A percentile compares a stretch with the other conserved stretches of the same genome.
These are phyloP conservation scores for Festucalex cinctus DNA, from an alignment of 2,113 vertebrate genomes.

Conservation along the genomic window DNA sequence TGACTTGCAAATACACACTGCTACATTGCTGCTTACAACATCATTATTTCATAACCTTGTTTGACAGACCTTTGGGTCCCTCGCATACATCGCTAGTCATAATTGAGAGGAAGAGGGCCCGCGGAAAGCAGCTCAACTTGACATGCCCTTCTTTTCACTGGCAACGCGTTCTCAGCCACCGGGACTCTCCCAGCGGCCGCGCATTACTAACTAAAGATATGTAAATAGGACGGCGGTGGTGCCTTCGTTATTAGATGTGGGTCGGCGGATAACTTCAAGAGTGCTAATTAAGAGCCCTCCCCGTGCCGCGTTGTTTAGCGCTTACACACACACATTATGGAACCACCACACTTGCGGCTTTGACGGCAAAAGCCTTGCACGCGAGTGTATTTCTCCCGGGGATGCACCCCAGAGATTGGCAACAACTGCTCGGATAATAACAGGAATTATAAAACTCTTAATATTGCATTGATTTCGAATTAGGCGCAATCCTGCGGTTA, in stretches of 20 bases:
- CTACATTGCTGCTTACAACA: constrained; percentile 17
- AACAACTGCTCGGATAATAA: constrained; percentile 23
- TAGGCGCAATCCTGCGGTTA: constrained; percentile 13
- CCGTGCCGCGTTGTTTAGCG: constrained; percentile 43
- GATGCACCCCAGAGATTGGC: constrained; percentile 8
- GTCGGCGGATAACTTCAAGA: constrained; percentile 66
- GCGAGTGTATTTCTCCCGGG: constrained; percentile 23
- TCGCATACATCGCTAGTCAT: constrained; percentile 33
- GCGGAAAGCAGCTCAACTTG: constrained; percentile 3
- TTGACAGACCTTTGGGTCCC: constrained; percentile 43
- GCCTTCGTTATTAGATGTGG: constrained; percentile 70
- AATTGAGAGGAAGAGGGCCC: constrained; percentile 18
- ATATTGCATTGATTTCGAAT: constrained; percentile 12
- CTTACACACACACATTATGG: constrained; percentile 26
- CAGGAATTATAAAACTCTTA: constrained; percentile 12
- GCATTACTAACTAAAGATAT: constrained; percentile 67
- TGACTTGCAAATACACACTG: constrained; percentile 1
- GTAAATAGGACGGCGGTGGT: constrained; percentile 68
- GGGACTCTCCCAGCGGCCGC: constrained; percentile 59
- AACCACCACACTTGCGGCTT: constrained; percentile 26
- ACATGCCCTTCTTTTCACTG: constrained; percentile 35
- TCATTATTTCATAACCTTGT: constrained; percentile 31
- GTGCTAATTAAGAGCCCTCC: constrained; percentile 63
- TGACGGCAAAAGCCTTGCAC: constrained; percentile 24
- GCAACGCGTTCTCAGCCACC: constrained; percentile 42